phyloP scores from a whole-genome alignment of 2,888 invertebrate species.

The Caenorhabditis afra region DNA sequence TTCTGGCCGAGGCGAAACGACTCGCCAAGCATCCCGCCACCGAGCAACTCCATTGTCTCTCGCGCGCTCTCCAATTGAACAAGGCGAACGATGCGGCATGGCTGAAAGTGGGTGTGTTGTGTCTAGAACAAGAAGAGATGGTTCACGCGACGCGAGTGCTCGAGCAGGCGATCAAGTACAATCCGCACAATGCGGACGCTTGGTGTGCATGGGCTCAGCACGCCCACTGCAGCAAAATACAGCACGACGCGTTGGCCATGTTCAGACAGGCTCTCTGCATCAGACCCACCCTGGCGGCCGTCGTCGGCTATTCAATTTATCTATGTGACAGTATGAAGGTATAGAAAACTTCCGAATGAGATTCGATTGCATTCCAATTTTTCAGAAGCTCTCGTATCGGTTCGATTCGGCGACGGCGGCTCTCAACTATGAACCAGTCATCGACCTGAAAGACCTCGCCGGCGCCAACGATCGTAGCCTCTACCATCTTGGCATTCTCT shows the following conservation, averaged over 20 bases:
- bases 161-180: constrained; percentile 62
- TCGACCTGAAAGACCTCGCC: constrained; percentile 49
- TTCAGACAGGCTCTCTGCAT: constrained; percentile 60
- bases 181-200: constrained; percentile 63
- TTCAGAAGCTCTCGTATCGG: constrained; percentile 29
- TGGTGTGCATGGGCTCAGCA: constrained; percentile 66
- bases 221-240: constrained; percentile 34
- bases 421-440: constrained; percentile 56
- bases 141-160: constrained; percentile 36
- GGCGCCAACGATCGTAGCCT: constrained; percentile 20
- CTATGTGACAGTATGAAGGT: constrained; percentile 43
- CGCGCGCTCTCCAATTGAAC: constrained; percentile 60
- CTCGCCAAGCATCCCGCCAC: constrained; percentile 5
- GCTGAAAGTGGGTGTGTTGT: constrained; percentile 57
- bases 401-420: constrained; percentile 55
- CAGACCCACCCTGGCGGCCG: constrained; percentile 33
- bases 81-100: constrained; percentile 64
- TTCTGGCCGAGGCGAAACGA: constrained; percentile 55
- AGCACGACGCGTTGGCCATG: constrained; percentile 59
- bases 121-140: constrained; percentile 44
- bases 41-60: constrained; percentile 59
- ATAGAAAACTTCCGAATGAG: no score
- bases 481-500: constrained; percentile 60
- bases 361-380: no score
- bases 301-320: constrained; percentile 42